Evolutionary conservation across 2,113 vertebrate species (phyloP).

Genomic region (Calidris pugnax): DNA sequence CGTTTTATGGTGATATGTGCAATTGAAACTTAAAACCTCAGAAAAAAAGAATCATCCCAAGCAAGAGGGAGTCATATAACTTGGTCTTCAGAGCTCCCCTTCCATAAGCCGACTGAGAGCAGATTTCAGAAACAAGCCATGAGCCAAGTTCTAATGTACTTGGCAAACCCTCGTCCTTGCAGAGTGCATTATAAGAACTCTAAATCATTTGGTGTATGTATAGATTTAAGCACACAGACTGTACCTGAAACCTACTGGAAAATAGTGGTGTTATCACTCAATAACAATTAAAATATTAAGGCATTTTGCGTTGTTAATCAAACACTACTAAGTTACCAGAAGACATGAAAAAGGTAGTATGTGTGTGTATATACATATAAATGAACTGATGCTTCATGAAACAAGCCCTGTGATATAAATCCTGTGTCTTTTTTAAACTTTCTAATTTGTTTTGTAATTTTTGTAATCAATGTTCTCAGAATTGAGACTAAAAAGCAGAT

Average conservation of each 20-base stretch:
- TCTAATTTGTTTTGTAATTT: neutral
- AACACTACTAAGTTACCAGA: neutral
- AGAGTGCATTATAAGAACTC: neutral
- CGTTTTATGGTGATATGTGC: neutral
- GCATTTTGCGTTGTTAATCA: neutral
- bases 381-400: neutral
- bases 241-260: neutral
- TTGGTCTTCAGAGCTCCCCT: neutral
- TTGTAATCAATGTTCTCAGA: neutral
- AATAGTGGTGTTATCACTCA: neutral
- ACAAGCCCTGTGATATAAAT: neutral
- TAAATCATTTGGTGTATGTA: neutral
- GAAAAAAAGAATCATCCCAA: neutral
- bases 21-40: neutral
- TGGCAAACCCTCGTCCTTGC: neutral
- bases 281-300: neutral
- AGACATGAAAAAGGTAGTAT: neutral
- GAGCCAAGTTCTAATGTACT: neutral
- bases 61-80: neutral
- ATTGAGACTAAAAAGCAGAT: neutral
- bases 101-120: neutral
- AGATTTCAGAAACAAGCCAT: neutral
- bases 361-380: fast-evolving
- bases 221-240: neutral
- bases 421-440: neutral